A percentile compares a stretch with the other conserved stretches of the same genome.
These are phyloP conservation scores for Lethenteron camtschaticum DNA, from an alignment of 2,113 vertebrate genomes.

Conservation along the genomic window DNA sequence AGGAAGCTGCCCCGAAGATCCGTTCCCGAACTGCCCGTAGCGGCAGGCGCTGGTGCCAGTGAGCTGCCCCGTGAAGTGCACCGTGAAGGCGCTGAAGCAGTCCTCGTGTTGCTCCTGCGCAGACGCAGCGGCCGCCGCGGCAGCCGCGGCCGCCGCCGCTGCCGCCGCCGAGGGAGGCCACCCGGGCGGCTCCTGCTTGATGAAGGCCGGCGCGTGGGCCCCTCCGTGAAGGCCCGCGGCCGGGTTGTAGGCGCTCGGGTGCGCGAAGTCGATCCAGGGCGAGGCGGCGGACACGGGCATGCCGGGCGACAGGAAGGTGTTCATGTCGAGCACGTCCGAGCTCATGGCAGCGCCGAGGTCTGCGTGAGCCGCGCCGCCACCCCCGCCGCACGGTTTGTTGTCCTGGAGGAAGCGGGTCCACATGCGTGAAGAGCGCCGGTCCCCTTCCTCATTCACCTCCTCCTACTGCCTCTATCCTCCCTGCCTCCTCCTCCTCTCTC, in stretches of 20 bases:
- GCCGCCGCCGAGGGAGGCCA: too few relatives aligned
- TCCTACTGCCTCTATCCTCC: not conserved
- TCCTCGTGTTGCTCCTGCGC: not conserved
- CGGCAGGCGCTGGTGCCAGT: not conserved
- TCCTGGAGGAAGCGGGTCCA: too few relatives aligned
- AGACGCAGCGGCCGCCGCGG: not conserved
- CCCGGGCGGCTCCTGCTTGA: slow-evolving; percentile 4
- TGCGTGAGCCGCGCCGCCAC: not conserved
- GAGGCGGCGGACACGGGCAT: not conserved
- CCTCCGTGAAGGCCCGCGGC: not conserved
- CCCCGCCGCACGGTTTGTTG: too few relatives aligned
- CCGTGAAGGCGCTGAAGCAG: not conserved
- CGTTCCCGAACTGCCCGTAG: slow-evolving; percentile 3
- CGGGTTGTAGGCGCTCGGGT: slow-evolving; percentile 3
- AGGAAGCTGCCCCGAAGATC: too few relatives aligned
- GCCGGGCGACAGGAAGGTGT: not conserved
- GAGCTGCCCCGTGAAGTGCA: slow-evolving; percentile 5
- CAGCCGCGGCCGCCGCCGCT: too few relatives aligned
- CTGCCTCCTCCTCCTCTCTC: not conserved
- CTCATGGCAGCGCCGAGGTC: not conserved
- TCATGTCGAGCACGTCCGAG: slow-evolving; percentile 4
- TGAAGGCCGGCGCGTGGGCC: not conserved
- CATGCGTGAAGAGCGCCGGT: not conserved
- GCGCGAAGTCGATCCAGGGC: slow-evolving; percentile 2
- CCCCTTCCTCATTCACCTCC: not conserved